A percentile compares a stretch with the other conserved stretches of the same genome.
These are phyloP conservation scores for Lepidotrigona ventralis DNA, from an alignment of 1,140 invertebrate species.

Conservation along the genomic window DNA sequence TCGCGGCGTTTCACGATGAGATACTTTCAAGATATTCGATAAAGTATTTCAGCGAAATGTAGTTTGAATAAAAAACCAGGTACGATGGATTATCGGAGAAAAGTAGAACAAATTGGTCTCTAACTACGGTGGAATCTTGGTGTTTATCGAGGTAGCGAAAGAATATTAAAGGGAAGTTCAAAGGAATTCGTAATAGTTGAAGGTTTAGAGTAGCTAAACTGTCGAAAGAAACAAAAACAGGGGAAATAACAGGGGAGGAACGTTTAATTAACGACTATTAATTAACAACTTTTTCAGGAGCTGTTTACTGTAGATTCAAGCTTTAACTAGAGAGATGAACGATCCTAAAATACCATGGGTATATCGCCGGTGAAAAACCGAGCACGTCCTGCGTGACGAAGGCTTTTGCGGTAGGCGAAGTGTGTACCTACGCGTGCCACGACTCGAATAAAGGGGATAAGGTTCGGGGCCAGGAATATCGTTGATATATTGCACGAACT, in stretches of 20 bases:
- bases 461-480: slow-evolving; percentile 54
- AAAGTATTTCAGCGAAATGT: not conserved
- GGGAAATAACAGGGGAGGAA: not conserved
- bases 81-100: not conserved
- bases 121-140: not conserved
- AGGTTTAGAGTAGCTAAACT: not conserved
- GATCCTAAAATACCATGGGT: slow-evolving; percentile 34
- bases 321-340: slow-evolving; percentile 36
- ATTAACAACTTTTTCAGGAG: slow-evolving; percentile 49
- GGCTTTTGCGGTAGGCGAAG: slow-evolving; percentile 34
- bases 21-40: not conserved
- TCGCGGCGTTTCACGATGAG: not conserved
- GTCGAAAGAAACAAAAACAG: not conserved
- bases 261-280: slow-evolving; percentile 27
- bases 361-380: slow-evolving; percentile 47
- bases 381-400: slow-evolving; percentile 58
- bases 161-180: not conserved
- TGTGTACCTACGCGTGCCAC: slow-evolving; percentile 59
- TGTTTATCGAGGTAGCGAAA: not conserved
- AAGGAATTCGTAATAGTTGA: not conserved
- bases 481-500: slow-evolving; percentile 50
- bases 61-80: not conserved
- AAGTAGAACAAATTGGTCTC: not conserved
- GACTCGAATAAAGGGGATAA: slow-evolving; percentile 67
- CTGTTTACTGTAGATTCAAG: slow-evolving; percentile 52